These are phyloP conservation scores for Agapornis canus DNA, from an alignment of 2,797 vertebrate species.

Conservation along the genomic window DNA sequence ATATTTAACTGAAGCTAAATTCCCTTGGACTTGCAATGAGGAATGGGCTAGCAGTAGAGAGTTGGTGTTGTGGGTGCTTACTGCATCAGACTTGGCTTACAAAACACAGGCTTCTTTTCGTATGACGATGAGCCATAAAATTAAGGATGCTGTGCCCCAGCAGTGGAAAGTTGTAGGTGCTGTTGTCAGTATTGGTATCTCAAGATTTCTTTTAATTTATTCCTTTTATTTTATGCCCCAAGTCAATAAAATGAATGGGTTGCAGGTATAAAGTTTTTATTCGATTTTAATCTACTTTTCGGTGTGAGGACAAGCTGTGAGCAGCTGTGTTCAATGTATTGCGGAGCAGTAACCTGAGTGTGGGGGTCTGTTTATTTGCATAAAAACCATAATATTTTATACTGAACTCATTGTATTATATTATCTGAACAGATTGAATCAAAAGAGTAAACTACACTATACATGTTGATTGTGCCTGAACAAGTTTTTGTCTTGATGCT, in stretches of 20 bases:
- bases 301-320: background rate
- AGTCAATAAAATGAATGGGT: background rate
- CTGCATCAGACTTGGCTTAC: background rate
- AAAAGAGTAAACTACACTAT: background rate
- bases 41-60: background rate
- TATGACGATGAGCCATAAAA: background rate
- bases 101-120: background rate
- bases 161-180: background rate
- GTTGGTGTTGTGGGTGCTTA: background rate
- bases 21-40: fast-evolving
- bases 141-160: background rate
- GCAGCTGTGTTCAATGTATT: background rate
- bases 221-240: background rate
- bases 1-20: background rate
- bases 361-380: background rate
- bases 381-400: background rate
- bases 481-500: background rate
- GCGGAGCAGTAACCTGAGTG: background rate
- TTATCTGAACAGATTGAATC: constrained; percentile 35
- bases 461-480: background rate
- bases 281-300: background rate
- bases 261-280: background rate
- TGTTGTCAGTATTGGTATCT: background rate
- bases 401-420: background rate
- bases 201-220: background rate